These are phyloP conservation scores for Varecia variegata DNA, from an alignment of 2,797 vertebrate genomes.

Conservation along the genomic window DNA sequence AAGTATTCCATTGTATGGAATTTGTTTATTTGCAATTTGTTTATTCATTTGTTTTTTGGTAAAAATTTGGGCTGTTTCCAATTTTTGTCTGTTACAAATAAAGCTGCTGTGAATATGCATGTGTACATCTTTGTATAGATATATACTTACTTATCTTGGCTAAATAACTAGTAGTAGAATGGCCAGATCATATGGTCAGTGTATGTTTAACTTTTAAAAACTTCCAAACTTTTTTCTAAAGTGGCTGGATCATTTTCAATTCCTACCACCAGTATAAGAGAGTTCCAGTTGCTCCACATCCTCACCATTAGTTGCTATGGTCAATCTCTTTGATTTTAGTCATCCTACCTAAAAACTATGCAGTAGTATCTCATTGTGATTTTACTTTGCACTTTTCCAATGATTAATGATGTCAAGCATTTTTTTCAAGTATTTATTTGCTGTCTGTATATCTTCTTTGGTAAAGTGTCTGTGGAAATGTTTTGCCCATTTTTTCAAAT, in stretches of 20 bases:
- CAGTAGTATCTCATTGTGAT: background rate
- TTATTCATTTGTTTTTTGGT: background rate
- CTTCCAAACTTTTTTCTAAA: background rate
- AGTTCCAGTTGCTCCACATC: background rate
- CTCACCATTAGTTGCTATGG: background rate
- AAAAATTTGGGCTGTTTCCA: background rate
- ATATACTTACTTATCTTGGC: background rate
- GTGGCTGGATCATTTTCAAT: background rate
- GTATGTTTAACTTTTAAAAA: slow-evolving; percentile 10
- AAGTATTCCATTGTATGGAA: background rate
- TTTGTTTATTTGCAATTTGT: background rate
- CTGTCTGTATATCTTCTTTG: background rate
- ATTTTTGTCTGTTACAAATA: background rate
- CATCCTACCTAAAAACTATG: background rate
- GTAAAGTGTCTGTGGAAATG: background rate
- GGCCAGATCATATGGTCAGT: background rate
- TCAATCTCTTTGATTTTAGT: background rate
- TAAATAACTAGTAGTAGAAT: background rate
- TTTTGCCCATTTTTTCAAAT: background rate
- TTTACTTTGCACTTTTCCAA: background rate
- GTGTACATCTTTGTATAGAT: background rate
- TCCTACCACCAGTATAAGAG: background rate
- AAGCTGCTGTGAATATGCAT: background rate
- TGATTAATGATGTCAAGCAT: background rate
- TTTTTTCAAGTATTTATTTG: slow-evolving; percentile 17